These are phyloP conservation scores for Ctenodactylus gundi DNA, from an alignment of 2,113 vertebrate genomes.

Conservation along the genomic window DNA sequence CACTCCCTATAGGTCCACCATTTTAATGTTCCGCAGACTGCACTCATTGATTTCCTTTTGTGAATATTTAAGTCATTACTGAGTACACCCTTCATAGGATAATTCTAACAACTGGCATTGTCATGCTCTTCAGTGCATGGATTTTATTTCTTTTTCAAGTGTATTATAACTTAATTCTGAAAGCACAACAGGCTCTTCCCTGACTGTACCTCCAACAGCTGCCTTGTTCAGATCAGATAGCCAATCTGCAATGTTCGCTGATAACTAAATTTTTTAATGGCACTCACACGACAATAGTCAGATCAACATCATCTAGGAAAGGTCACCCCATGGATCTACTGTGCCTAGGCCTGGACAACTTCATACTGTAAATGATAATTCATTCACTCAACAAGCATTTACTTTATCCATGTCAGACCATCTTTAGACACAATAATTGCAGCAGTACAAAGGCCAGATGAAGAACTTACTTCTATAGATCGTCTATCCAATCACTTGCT, in stretches of 20 bases:
- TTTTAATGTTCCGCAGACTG: background rate
- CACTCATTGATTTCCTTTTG: background rate
- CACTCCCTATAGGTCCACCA: background rate
- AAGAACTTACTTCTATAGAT: background rate
- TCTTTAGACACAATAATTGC: background rate
- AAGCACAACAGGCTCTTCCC: background rate
- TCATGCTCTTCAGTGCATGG: background rate
- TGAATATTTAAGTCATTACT: background rate
- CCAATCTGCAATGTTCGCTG: background rate
- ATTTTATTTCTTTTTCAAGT: background rate
- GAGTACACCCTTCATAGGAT: background rate
- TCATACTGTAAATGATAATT: background rate
- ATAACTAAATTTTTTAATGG: background rate
- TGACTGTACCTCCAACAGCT: background rate
- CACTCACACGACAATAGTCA: background rate
- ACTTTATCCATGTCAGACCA: background rate
- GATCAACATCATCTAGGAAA: background rate
- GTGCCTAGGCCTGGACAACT: background rate
- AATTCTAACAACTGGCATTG: background rate
- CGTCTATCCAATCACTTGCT: background rate
- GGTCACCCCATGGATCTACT: background rate
- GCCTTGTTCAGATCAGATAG: background rate
- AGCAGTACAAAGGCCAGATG: background rate
- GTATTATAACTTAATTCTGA: background rate
- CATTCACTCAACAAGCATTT: background rate